Evolutionary conservation across 2,888 invertebrate species (phyloP), one percentile per base, ranked within the genome.

Genomic region (Pachliopta kotzebuea): DNA sequence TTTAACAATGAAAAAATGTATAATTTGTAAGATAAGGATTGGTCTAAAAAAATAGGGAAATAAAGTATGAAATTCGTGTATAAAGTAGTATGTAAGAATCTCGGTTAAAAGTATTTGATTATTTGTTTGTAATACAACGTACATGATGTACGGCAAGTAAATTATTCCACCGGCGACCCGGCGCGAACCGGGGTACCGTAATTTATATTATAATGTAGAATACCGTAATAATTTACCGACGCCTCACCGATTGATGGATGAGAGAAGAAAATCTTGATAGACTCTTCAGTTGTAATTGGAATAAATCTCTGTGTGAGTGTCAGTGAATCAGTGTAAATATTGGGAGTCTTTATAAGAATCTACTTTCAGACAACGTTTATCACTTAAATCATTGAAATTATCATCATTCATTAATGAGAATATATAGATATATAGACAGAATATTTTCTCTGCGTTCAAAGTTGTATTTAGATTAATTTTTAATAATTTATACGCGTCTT

Each of bases 161-260:
- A 63, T 68, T 63, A 68, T 68, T 66, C 59, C n/a, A 62, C 54
- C 55, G 61, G 26, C 20, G 66, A 62, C 11, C 23, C 23, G 42
- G 14, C 26, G 45, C 54, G 54, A 59, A 64, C 59, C 61, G 56
- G 54, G 60, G 45, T 37, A 49, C 45, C 55, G 67, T 71, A 72
- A 72, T 74, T 75, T 72, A 76, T 75, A 75, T 76, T 74, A 72
- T 73, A 75, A 72, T 70, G 65, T 65, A 59, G 69, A 68, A 61
- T 68, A 68, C 52, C 65, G 56, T 59, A 65, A 71, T 70, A 73
- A 67, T 69, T 66, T 67, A 66, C 67, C 57, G 60, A 53, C 69
- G 67, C 69, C 66, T 67, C 59, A 26, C 59, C 61, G 70, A 70
- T 72, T 78, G 76, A 77, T 78, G 70, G 71, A 78, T 78, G 68